Evolutionary conservation across 2,113 vertebrate genomes (phyloP), one percentile per base, ranked within the genome.

Genomic region (Tupaia tana): DNA sequence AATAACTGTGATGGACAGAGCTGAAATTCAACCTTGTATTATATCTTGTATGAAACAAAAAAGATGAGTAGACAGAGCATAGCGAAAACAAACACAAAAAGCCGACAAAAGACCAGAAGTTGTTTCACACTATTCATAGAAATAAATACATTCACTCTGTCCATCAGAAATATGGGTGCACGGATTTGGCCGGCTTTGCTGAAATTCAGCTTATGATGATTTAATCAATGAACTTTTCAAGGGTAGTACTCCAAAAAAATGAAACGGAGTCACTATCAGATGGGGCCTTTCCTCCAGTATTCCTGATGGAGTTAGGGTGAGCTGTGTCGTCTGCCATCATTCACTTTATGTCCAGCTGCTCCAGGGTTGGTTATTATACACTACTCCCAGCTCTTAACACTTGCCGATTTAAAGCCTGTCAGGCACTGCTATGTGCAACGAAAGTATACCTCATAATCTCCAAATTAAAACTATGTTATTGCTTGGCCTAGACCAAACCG

Each of bases 261-360:
- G 54, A 89, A 92, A 86, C n/a, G 27, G 43, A 92, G 86, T 63
- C 58, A 87, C 63, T 86, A 84, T 67, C 54, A 86, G 71, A 91
- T n/a, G 54, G 34, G 75, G 61, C n/a, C 81, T 93, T 43, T 86
- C 86, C 84, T 88, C 64, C 84, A 88, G 58, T 77, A 79, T 73
- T 73, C 66, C 54, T 59, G 6, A 83, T 79, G 24, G 79, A 67
- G 87, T 88, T 83, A 43, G 83, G 67, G 43, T 66, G 82, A 78
- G 31, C 70, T 58, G 54, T 83, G 24, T 93, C 56, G 10, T 88
- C 70, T 83, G 83, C 77, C 3, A 87, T 71, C 58, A 93, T 31
- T 54, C 20, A 78, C 52, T 87, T 87, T 84, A 79, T 29, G 75
- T 16, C 20, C 8, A 27, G 81, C 15, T 83, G 70, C 10, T 93